A percentile compares a stretch with the other conserved stretches of the same genome.
These are phyloP conservation scores for Drosophila bifasciata DNA, from an alignment of 1,140 invertebrate genomes.

Conservation along the genomic window DNA sequence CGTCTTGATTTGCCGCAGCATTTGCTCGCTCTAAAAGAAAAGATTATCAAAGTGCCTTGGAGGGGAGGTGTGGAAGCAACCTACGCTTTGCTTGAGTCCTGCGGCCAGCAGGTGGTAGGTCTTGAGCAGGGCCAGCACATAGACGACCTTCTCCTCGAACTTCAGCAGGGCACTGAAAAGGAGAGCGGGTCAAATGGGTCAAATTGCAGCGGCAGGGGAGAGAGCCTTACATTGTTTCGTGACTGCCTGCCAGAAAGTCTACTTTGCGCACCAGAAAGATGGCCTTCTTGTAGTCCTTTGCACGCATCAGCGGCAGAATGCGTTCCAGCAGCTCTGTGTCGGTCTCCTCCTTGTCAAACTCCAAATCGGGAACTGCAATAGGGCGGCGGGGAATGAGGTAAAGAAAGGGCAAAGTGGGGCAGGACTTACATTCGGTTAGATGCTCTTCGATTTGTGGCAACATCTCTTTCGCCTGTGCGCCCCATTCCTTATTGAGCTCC, in stretches of 20 bases:
- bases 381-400: not conserved
- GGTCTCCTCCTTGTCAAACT: conserved; percentile 73
- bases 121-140: conserved; percentile 66
- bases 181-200: not conserved
- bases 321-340: conserved; percentile 64
- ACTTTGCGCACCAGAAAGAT: conserved; percentile 67
- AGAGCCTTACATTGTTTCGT: conserved; percentile 43
- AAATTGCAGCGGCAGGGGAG: not conserved
- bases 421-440: conserved; percentile 64
- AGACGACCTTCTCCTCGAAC: conserved; percentile 69
- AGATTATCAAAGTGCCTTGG: not conserved
- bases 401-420: not conserved
- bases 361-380: conserved; percentile 47
- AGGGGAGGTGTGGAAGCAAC: not conserved
- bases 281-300: conserved; percentile 71
- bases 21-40: conserved; percentile 58
- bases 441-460: conserved; percentile 83
- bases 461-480: conserved; percentile 76
- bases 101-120: conserved; percentile 69
- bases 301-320: conserved; percentile 55
- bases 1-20: conserved; percentile 85
- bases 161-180: conserved; percentile 48
- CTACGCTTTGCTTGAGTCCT: conserved; percentile 68
- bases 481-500: conserved; percentile 83
- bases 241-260: conserved; percentile 66